A percentile compares a stretch with the other conserved stretches of the same genome.
phyloP scores from a whole-genome alignment of 2,888 invertebrate genomes.

The Uloborus plumipes region DNA sequence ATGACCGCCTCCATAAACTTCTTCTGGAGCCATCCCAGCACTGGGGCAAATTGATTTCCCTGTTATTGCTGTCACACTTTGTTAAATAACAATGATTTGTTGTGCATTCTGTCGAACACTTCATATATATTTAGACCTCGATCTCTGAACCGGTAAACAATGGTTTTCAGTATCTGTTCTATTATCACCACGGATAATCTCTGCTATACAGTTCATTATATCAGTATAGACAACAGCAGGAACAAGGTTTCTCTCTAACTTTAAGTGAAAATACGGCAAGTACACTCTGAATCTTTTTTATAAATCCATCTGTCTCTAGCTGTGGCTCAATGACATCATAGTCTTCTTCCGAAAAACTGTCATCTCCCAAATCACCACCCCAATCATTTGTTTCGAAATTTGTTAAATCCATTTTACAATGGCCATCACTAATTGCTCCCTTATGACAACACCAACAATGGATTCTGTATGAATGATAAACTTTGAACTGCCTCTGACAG shows the following conservation, averaged over 20 bases:
- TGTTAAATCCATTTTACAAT: not conserved
- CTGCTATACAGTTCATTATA: conserved; percentile 1
- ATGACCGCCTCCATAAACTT: too few species aligned
- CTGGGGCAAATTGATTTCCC: too few species aligned
- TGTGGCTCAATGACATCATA: not conserved
- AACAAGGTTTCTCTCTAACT: not conserved
- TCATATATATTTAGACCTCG: not conserved
- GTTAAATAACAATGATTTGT: too few species aligned
- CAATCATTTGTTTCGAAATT: not conserved
- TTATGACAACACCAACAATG: not conserved
- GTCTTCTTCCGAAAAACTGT: not conserved
- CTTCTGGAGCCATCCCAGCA: too few species aligned
- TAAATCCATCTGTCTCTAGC: not conserved
- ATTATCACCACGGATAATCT: not conserved
- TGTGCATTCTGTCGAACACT: too few species aligned
- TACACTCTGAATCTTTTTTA: not conserved
- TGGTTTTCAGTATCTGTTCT: not conserved
- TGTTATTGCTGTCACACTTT: too few species aligned
- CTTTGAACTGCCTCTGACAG: not conserved
- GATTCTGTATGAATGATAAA: not conserved
- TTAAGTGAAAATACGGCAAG: not conserved
- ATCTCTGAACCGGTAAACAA: not conserved
- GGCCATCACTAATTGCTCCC: not conserved
- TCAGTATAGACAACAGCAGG: not conserved
- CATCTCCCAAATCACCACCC: not conserved